phyloP scores from a whole-genome alignment of 1,140 invertebrate genomes.

The Leptopilina boulardi region DNA sequence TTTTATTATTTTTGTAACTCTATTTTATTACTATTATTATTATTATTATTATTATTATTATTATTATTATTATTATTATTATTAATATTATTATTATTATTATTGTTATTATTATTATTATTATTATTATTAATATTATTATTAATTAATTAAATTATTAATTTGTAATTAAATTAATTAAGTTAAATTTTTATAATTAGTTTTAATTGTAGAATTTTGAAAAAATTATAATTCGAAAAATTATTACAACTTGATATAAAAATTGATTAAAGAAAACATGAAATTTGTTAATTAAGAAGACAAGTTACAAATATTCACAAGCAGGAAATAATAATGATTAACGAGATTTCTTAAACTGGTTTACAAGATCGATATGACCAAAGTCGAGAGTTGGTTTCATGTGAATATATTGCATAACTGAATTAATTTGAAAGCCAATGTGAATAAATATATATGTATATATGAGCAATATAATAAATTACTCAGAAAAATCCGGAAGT shows the following conservation, averaged over 20 bases:
- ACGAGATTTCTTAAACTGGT: slow-evolving; percentile 9
- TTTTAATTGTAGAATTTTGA: no score
- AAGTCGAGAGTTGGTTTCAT: background rate
- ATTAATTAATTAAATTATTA: no score
- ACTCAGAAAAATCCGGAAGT: background rate
- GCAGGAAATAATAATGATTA: slow-evolving; percentile 17
- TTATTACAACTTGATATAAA: background rate
- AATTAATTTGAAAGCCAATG: slow-evolving; percentile 1
- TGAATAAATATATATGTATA: background rate
- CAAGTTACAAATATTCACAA: slow-evolving; percentile 2
- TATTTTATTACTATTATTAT: no score
- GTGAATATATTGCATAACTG: background rate
- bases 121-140: no score
- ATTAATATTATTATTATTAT: no score
- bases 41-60: no score
- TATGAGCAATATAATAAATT: background rate
- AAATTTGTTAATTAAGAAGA: slow-evolving; percentile 9
- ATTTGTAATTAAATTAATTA: no score
- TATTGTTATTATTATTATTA: no score
- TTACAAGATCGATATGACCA: background rate
- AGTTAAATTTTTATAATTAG: no score
- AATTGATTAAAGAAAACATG: background rate
- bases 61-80: no score
- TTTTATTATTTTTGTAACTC: no score
- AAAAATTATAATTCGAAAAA: background rate